phyloP scores from a whole-genome alignment of 2,797 vertebrate species.

The Acropternis orthonyx region DNA sequence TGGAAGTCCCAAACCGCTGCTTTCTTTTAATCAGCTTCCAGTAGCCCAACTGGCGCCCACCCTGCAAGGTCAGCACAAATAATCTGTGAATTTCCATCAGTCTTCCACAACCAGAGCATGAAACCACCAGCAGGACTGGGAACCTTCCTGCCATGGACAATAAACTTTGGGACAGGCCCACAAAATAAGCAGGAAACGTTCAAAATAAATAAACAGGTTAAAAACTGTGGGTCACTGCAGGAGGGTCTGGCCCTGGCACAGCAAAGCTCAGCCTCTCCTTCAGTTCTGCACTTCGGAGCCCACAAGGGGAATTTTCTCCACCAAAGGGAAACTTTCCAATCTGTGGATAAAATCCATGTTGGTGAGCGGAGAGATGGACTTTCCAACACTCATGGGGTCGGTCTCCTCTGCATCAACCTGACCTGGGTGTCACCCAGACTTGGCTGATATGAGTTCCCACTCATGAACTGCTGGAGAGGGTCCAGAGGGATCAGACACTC shows the following conservation, averaged over 20 bases:
- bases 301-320: background rate
- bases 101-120: background rate
- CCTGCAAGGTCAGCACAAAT: background rate
- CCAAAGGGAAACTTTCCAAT: background rate
- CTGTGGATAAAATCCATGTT: background rate
- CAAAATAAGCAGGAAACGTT: background rate
- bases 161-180: background rate
- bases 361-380: background rate
- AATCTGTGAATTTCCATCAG: background rate
- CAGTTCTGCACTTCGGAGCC: background rate
- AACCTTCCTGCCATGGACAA: background rate
- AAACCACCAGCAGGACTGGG: background rate
- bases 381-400: background rate
- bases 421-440: background rate
- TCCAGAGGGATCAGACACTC: background rate
- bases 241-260: background rate
- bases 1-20: background rate
- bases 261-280: background rate
- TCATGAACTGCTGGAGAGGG: background rate
- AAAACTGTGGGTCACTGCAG: background rate
- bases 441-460: background rate
- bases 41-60: background rate
- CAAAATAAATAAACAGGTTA: background rate
- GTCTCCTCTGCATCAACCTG: rapidly evolving
- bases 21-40: background rate